Evolutionary conservation across 1,140 invertebrate species (phyloP), one percentile per base, ranked within the genome.

Genomic region (Dermatophagoides farinae): DNA sequence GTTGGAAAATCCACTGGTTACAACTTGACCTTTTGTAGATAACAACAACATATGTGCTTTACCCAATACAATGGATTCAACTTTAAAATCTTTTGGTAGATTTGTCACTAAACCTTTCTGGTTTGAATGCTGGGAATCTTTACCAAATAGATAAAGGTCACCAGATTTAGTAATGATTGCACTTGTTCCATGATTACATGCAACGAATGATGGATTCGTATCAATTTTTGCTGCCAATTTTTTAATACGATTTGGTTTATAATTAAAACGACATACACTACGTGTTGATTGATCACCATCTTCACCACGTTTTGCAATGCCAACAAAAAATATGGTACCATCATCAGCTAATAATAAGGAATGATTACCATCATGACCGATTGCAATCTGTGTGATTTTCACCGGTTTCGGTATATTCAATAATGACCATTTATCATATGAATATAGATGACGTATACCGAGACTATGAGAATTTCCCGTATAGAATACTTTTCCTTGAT

Each of bases 1-100:
- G 70, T 97, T 97, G 71, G 97, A 97, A 57, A 97, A 85, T 0
- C 93, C 93, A 75, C 95, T 96, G 0, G 91, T 92, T 70, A 85
- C 96, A 0, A 97, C 79, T 65, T 86, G 82, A 0, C 93, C 93
- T 70, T 88, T 86, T 65, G 80, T 83, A 23, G 82, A 90, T 9
- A 97, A 73, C 0, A 81, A 85, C 1, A 91, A 83, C 52, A 84
- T 85, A 70, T 97, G 93, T 11, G 92, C 92, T 76, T 97, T 97
- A 12, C 93, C 93, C 51, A 97, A 74, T 0, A 86, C 82, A 11
- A 97, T 40, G 5, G 53, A 55, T 83, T 73, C 84, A 78, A 12
- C 81, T n/a, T 92, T 76, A 63, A 80, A 79, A 61, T 90, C 81
- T 44, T 88, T 82, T 66, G 84, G 81, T 44, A 97, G 72, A 61